Conservation (phyloP, 2,888 invertebrate species). For the Chloroclystis v-ata region DNA sequence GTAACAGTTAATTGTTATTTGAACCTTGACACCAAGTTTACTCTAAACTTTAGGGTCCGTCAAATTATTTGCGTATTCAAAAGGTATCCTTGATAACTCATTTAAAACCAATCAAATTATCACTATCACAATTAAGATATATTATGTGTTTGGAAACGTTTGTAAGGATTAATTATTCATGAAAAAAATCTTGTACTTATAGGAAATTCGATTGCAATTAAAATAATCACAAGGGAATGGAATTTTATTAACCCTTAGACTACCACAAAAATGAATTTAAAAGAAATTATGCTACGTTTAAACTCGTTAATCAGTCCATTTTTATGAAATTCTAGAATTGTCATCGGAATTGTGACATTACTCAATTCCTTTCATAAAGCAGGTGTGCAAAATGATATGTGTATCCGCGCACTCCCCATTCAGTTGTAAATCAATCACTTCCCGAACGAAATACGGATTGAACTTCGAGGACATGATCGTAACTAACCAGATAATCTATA, state of each 20-base stretch:
- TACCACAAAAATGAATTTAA: too few species aligned
- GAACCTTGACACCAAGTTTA: slow-evolving; percentile 51
- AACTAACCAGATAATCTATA: too few species aligned
- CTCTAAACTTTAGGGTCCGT: slow-evolving; percentile 48
- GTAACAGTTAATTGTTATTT: slow-evolving; percentile 53
- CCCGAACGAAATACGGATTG: slow-evolving; percentile 30
- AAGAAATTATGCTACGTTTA: too few species aligned
- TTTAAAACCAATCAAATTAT: slow-evolving; percentile 45
- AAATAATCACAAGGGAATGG: too few species aligned
- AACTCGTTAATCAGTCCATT: too few species aligned
- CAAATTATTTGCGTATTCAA: slow-evolving; percentile 49
- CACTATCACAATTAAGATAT: too few species aligned
- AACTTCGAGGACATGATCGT: background rate
- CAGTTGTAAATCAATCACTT: slow-evolving; percentile 32
- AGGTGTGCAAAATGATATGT: slow-evolving; percentile 18
- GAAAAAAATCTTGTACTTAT: too few species aligned
- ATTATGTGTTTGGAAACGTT: too few species aligned
- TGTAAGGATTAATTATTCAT: too few species aligned
- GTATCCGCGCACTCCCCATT: slow-evolving; percentile 18
- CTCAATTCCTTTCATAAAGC: slow-evolving; percentile 2
- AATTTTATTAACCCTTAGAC: too few species aligned
- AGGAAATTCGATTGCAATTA: too few species aligned
- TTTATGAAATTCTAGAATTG: too few species aligned
- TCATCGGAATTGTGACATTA: background rate
- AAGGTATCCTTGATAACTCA: slow-evolving; percentile 51